Evolutionary conservation across 2,113 vertebrate genomes (phyloP).

Genomic region (Leuciscus idus): DNA sequence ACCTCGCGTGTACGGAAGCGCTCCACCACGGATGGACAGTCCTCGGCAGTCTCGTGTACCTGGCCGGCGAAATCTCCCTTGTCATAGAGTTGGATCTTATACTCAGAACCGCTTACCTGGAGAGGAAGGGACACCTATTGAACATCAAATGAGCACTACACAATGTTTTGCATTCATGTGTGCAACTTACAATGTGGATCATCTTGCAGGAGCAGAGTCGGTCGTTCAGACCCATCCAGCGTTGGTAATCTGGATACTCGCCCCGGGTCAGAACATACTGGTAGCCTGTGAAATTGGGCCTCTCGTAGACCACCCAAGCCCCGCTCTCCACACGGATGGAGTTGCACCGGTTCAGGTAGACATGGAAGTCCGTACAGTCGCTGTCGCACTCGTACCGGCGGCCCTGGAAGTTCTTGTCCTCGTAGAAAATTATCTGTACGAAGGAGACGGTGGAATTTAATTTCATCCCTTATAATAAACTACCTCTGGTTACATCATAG

Average conservation of each 20-base stretch:
- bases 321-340: slow-evolving; percentile 68
- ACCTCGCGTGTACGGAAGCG: slow-evolving; percentile 65
- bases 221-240: slow-evolving; percentile 75
- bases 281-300: slow-evolving; percentile 70
- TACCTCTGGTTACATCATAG: background rate
- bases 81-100: slow-evolving; percentile 70
- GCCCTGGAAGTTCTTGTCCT: slow-evolving; percentile 77
- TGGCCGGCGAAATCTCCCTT: slow-evolving; percentile 67
- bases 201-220: slow-evolving; percentile 72
- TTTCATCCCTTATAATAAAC: background rate
- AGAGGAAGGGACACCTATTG: background rate
- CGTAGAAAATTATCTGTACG: slow-evolving; percentile 72
- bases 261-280: slow-evolving; percentile 73
- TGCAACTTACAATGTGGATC: slow-evolving; percentile 66
- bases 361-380: slow-evolving; percentile 71
- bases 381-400: slow-evolving; percentile 75
- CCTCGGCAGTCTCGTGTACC: slow-evolving; percentile 67
- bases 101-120: slow-evolving; percentile 53
- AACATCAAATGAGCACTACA: background rate
- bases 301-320: slow-evolving; percentile 75
- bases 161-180: background rate
- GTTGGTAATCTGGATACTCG: slow-evolving; percentile 75
- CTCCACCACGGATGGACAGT: slow-evolving; percentile 67
- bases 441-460: background rate
- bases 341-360: slow-evolving; percentile 68